Evolutionary conservation across 2,888 invertebrate genomes (phyloP).

Genomic region (Dione vanillae): DNA sequence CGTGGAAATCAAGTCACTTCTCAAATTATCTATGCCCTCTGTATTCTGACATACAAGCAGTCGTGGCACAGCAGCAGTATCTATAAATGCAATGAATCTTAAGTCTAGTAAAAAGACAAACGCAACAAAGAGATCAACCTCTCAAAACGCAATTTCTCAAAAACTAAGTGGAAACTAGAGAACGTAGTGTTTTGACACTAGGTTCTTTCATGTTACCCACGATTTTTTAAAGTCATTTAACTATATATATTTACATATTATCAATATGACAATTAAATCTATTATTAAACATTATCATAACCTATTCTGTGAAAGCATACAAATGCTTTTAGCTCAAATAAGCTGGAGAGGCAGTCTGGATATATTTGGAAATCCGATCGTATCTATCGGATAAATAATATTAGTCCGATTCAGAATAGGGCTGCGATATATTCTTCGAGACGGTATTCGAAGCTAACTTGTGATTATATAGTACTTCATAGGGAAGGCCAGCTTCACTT

Average conservation of each 20-base stretch:
- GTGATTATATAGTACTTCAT: slow-evolving; percentile 24
- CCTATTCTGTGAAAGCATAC: not conserved
- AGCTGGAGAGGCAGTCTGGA: slow-evolving; percentile 2
- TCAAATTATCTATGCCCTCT: too few species aligned
- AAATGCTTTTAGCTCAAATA: slow-evolving; percentile 11
- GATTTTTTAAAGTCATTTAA: too few species aligned
- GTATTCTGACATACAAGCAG: too few species aligned
- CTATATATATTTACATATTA: not conserved
- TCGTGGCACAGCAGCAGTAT: too few species aligned
- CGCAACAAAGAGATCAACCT: too few species aligned
- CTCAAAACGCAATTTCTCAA: too few species aligned
- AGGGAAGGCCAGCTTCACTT: slow-evolving; percentile 26
- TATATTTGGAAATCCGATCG: slow-evolving; percentile 15
- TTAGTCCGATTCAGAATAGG: slow-evolving; percentile 21
- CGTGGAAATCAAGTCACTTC: too few species aligned
- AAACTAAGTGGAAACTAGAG: too few species aligned
- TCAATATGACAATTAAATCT: not conserved
- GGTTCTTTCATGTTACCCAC: too few species aligned
- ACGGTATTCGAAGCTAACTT: slow-evolving; percentile 4
- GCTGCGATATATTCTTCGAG: slow-evolving; percentile 21
- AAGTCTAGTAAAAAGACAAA: too few species aligned
- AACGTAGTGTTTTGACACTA: too few species aligned
- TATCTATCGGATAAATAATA: slow-evolving; percentile 6
- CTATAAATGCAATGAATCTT: too few species aligned
- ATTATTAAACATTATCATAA: not conserved